Evolutionary conservation across 2,113 vertebrate species (phyloP).

Genomic region (Ramphastos sulfuratus): DNA sequence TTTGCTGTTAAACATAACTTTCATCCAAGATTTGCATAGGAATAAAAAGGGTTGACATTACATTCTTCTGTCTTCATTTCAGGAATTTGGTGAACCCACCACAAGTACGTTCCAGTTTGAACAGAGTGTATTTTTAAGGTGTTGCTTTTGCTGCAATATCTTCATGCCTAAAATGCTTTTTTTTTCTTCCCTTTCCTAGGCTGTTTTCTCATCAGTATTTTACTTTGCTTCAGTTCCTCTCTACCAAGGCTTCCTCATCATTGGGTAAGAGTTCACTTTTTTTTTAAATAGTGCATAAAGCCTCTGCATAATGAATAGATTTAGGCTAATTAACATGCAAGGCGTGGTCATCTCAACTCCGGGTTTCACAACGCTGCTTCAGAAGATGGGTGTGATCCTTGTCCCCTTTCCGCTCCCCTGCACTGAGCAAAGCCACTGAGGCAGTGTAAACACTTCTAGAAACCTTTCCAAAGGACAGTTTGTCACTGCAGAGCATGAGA

Average conservation of each 20-base stretch:
- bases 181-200: slow-evolving; percentile 70
- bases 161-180: neutral
- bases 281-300: neutral
- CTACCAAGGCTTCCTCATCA: slow-evolving; percentile 97
- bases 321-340: neutral
- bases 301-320: neutral
- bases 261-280: slow-evolving; percentile 84
- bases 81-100: neutral
- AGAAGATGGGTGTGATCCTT: neutral
- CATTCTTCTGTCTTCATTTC: neutral
- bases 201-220: slow-evolving; percentile 96
- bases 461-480: neutral
- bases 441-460: neutral
- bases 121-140: neutral
- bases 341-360: neutral
- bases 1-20: neutral
- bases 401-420: neutral
- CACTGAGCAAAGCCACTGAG: neutral
- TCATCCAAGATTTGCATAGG: neutral
- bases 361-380: neutral
- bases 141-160: neutral
- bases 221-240: slow-evolving; percentile 96
- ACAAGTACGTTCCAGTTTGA: neutral
- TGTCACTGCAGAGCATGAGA: neutral
- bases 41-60: neutral